A percentile compares a stretch with the other conserved stretches of the same genome.
These are phyloP conservation scores for Acinonyx jubatus DNA, from an alignment of 2,113 vertebrate genomes.

Conservation along the genomic window DNA sequence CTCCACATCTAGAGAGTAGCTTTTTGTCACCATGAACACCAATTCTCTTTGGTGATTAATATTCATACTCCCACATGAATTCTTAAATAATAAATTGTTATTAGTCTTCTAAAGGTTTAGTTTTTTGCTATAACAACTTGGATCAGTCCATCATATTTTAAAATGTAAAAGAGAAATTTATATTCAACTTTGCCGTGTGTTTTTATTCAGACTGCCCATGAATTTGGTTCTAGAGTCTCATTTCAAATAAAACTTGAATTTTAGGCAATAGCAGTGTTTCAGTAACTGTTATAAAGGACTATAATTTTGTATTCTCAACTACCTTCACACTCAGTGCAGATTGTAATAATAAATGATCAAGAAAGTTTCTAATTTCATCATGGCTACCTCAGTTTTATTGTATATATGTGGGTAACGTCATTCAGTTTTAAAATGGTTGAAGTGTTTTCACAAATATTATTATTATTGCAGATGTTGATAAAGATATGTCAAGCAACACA, in stretches of 20 bases:
- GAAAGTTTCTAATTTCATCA: background rate
- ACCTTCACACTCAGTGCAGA: background rate
- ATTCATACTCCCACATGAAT: conserved; percentile 21
- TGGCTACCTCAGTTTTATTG: background rate
- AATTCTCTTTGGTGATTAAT: conserved; percentile 53
- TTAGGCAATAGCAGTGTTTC: background rate
- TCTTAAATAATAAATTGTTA: background rate
- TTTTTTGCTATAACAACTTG: conserved; percentile 10
- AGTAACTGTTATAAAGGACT: background rate
- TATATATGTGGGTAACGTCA: background rate
- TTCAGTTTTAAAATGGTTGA: background rate
- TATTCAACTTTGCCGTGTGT: background rate
- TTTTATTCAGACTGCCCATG: background rate
- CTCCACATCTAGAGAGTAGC: background rate
- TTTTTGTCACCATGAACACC: conserved; percentile 45
- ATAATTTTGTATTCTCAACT: background rate
- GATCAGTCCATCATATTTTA: background rate
- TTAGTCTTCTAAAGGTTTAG: conserved; percentile 4
- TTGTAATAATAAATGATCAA: background rate
- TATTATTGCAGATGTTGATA: background rate
- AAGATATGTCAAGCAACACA: background rate
- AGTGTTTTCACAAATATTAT: background rate
- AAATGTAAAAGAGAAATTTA: background rate
- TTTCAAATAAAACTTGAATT: conserved; percentile 50
- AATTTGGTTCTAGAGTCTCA: background rate